These are phyloP conservation scores for Lamellibrachia luymesi DNA, from an alignment of 1,140 invertebrate species.

Conservation along the genomic window DNA sequence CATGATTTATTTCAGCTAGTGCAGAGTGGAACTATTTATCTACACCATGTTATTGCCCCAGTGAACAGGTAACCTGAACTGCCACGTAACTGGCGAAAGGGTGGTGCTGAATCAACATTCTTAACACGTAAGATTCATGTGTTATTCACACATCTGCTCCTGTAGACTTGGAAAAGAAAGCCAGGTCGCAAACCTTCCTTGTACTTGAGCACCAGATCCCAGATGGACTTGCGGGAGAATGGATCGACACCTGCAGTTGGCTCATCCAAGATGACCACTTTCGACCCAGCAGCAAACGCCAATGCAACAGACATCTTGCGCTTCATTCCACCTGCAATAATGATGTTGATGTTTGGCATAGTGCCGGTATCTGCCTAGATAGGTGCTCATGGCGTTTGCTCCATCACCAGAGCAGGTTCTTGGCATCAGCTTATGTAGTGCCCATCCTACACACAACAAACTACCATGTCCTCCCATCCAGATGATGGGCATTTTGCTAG, in stretches of 20 bases:
- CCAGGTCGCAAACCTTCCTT: constrained; percentile 53
- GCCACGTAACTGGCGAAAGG: neutral
- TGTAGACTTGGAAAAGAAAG: neutral
- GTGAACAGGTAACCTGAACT: neutral
- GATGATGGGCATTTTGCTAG: too few species aligned
- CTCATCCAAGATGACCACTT: constrained; percentile 62
- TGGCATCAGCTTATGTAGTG: too few species aligned
- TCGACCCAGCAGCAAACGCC: constrained; percentile 62
- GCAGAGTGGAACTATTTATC: neutral
- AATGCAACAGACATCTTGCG: constrained; percentile 65
- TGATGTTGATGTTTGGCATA: neutral
- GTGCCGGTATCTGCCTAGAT: too few species aligned
- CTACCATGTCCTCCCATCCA: too few species aligned
- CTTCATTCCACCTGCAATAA: constrained; percentile 62
- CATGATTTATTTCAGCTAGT: too few species aligned
- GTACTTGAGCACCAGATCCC: constrained; percentile 63
- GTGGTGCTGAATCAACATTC: neutral
- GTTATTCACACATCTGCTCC: neutral
- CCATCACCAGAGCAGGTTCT: too few species aligned
- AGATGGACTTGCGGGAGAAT: constrained; percentile 61
- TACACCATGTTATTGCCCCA: neutral
- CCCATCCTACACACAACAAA: too few species aligned
- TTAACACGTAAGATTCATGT: neutral
- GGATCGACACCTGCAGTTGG: constrained; percentile 65
- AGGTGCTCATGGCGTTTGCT: too few species aligned